A percentile compares a stretch with the other conserved stretches of the same genome.
Conservation (phyloP, 2,888 invertebrate genomes). For the Gandaritis pyraliata region DNA sequence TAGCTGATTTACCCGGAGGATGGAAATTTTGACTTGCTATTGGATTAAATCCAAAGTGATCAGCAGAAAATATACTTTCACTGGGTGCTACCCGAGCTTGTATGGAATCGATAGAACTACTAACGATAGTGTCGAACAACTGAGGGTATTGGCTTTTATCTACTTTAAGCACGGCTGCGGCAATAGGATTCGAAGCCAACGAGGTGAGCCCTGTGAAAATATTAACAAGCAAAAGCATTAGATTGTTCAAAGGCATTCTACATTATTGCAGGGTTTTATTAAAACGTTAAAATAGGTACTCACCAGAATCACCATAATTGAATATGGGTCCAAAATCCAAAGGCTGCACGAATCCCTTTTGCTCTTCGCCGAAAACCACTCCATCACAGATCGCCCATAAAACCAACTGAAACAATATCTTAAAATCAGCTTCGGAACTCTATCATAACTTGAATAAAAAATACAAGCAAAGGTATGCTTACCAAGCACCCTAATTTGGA, state of each 20-base stretch:
- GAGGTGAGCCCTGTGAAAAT: conserved; percentile 75
- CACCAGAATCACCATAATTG: conserved; percentile 70
- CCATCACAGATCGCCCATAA: conserved; percentile 73
- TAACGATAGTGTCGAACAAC: conserved; percentile 75
- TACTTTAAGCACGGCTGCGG: conserved; percentile 72
- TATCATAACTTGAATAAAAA: conserved; percentile 12
- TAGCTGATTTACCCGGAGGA: conserved; percentile 64
- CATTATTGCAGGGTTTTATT: conserved; percentile 6
- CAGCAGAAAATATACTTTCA: conserved; percentile 72
- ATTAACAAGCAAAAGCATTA: conserved; percentile 51
- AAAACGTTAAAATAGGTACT: conserved; percentile 35
- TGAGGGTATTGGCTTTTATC: conserved; percentile 78
- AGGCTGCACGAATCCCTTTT: conserved; percentile 79
- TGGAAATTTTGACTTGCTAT: conserved; percentile 76
- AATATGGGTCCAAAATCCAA: conserved; percentile 84
- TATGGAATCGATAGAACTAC: conserved; percentile 79
- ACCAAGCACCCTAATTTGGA: conserved; percentile 72
- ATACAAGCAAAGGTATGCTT: conserved; percentile 47
- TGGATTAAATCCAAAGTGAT: conserved; percentile 78
- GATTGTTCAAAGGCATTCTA: conserved; percentile 2
- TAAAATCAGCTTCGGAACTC: conserved; percentile 26
- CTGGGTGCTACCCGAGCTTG: conserved; percentile 70
- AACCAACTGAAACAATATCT: conserved; percentile 69
- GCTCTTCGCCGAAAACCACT: conserved; percentile 64
- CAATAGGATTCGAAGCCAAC: conserved; percentile 75